A percentile compares a stretch with the other conserved stretches of the same genome.
phyloP scores from a whole-genome alignment of 2,888 invertebrate species.

The Lapara coniferarum region DNA sequence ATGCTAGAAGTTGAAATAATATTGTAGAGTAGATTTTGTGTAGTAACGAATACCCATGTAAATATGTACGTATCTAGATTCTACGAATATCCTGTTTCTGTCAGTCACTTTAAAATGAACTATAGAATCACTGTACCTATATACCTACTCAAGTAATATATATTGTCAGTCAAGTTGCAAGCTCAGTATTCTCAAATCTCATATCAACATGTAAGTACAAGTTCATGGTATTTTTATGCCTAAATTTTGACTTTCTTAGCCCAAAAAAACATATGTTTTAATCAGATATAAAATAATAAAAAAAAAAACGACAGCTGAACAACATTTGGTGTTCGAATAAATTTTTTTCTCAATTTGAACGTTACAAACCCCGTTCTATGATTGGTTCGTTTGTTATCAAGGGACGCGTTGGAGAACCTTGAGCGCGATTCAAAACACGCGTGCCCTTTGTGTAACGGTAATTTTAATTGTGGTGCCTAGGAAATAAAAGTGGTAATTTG shows the following conservation, averaged over 20 bases:
- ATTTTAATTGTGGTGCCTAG: conserved; percentile 45
- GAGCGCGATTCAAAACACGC: conserved; percentile 58
- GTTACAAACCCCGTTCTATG: conserved; percentile 56
- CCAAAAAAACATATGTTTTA: conserved; percentile 15
- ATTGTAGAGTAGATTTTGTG: too few species aligned
- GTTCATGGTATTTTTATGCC: not conserved
- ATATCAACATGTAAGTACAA: not conserved
- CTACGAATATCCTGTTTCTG: too few species aligned
- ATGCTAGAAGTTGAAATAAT: too few species aligned
- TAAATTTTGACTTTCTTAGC: not conserved
- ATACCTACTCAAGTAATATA: too few species aligned
- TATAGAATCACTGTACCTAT: too few species aligned
- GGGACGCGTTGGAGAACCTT: conserved; percentile 66
- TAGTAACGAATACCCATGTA: too few species aligned
- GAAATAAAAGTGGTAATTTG: conserved; percentile 27
- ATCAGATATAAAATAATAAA: conserved; percentile 16
- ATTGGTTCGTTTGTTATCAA: conserved; percentile 76
- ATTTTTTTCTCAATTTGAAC: conserved; percentile 54
- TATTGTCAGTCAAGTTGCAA: too few species aligned
- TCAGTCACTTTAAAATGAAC: too few species aligned
- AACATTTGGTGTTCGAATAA: conserved; percentile 31
- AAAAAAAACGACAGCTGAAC: conserved; percentile 34
- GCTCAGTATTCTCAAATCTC: too few species aligned
- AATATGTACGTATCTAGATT: too few species aligned
- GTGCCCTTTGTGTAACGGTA: conserved; percentile 62